Conservation (phyloP, 2,888 invertebrate genomes). For the Digitonthophagus gazella region DNA sequence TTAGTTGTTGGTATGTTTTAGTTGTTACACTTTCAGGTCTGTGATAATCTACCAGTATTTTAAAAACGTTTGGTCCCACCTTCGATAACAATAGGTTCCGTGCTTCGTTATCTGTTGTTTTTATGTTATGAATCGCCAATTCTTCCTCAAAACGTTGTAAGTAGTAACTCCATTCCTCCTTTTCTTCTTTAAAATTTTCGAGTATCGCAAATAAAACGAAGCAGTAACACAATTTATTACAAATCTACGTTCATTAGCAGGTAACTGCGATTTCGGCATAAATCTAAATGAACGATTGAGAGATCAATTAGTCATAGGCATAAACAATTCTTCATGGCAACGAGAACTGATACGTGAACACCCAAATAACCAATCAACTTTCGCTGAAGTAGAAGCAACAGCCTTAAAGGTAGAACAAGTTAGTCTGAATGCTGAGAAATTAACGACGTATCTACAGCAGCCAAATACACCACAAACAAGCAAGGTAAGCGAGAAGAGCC, state of each 20-base stretch:
- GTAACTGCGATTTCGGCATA: slow-evolving; percentile 22
- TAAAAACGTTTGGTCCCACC: slow-evolving; percentile 9
- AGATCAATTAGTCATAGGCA: slow-evolving; percentile 26
- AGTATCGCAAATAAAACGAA: slow-evolving; percentile 21
- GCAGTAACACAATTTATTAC: slow-evolving; percentile 25
- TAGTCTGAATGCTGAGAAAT: too few relatives aligned
- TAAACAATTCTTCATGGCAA: slow-evolving; percentile 27
- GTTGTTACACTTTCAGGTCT: slow-evolving; percentile 6
- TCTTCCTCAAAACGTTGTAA: slow-evolving; percentile 12
- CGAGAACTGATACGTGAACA: slow-evolving; percentile 20
- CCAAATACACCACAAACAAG: too few relatives aligned
- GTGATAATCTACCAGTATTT: slow-evolving; percentile 13
- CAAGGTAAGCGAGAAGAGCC: too few relatives aligned
- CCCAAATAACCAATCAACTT: too few relatives aligned
- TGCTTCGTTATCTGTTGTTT: slow-evolving; percentile 1
- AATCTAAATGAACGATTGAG: slow-evolving; percentile 25
- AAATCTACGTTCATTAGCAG: slow-evolving; percentile 19
- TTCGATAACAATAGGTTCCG: slow-evolving; percentile 10
- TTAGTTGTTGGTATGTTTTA: background rate
- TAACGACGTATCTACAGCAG: too few relatives aligned
- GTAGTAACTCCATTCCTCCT: slow-evolving; percentile 13
- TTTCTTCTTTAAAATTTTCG: slow-evolving; percentile 5
- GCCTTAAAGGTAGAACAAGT: too few relatives aligned
- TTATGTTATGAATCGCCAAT: slow-evolving; percentile 4
- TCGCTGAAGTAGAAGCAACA: too few relatives aligned